Percentiles rank a stretch among this genome's conserved stretches.
Evolutionary conservation across 2,113 vertebrate genomes (phyloP).

Genomic region (Nothocercus julius): DNA sequence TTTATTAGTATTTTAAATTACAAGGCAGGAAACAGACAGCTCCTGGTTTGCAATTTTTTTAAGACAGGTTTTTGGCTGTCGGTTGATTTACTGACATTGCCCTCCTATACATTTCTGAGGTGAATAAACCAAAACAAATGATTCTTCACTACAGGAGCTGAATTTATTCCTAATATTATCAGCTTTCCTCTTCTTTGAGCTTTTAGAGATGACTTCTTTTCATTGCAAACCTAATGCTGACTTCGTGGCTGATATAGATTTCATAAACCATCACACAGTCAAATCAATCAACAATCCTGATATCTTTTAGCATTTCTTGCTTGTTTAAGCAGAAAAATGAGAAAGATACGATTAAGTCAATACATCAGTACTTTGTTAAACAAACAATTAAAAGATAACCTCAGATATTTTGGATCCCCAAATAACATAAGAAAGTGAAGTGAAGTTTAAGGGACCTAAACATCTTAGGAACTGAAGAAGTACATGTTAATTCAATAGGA

Average conservation of each 20-base stretch:
- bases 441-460: not conserved
- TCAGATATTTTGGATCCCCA: slow-evolving; percentile 1
- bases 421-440: not conserved
- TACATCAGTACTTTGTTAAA: not conserved
- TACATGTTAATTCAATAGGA: not conserved
- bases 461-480: not conserved
- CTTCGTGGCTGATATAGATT: not conserved
- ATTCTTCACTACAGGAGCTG: slow-evolving; percentile 14
- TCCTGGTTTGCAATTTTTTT: not conserved
- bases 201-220: not conserved
- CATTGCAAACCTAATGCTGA: not conserved
- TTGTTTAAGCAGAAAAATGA: slow-evolving; percentile 35
- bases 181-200: not conserved
- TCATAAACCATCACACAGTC: accelerated
- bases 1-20: slow-evolving; percentile 43
- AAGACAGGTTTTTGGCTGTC: not conserved
- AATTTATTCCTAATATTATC: slow-evolving; percentile 2
- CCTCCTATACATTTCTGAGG: not conserved
- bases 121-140: slow-evolving; percentile 29
- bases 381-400: slow-evolving; percentile 25
- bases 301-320: slow-evolving; percentile 30
- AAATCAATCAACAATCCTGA: not conserved
- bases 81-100: slow-evolving; percentile 37
- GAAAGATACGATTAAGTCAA: slow-evolving; percentile 11
- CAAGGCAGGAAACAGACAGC: not conserved